phyloP scores from a whole-genome alignment of 2,797 vertebrate genomes.

The Hemibagrus guttatus region DNA sequence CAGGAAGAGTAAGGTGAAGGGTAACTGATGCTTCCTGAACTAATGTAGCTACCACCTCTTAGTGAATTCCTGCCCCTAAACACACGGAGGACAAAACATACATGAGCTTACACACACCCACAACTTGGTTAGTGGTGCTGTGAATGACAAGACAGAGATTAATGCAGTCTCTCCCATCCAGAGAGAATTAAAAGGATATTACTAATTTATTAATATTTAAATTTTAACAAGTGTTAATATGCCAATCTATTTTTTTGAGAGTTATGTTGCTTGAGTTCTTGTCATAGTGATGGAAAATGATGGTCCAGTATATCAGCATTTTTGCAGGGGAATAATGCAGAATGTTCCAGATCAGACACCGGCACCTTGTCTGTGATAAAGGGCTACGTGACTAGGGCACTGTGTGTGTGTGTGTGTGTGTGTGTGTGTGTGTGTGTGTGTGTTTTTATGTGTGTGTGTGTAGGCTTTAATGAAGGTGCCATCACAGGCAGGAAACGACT shows the following conservation, averaged over 20 bases:
- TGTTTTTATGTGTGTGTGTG: constrained; percentile 21
- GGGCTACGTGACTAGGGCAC: background rate
- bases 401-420: constrained; percentile 27
- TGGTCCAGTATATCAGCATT: background rate
- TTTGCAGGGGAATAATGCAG: background rate
- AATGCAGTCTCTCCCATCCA: background rate
- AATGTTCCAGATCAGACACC: constrained; percentile 1
- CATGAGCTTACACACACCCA: background rate
- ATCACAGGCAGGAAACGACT: constrained; percentile 36
- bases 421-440: constrained; percentile 24
- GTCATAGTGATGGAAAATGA: background rate
- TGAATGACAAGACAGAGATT: background rate
- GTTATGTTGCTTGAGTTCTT: background rate
- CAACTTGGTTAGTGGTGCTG: background rate
- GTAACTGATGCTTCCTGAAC: background rate
- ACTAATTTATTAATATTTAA: background rate
- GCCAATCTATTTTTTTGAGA: background rate
- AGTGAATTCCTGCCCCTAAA: background rate
- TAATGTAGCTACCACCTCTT: too few species aligned
- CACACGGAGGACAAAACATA: background rate
- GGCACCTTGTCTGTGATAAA: constrained; percentile 8
- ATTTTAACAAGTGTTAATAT: background rate
- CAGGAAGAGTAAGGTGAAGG: too few species aligned
- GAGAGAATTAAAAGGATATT: background rate
- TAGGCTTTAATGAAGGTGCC: constrained; percentile 36